Conservation (phyloP, 2,888 invertebrate genomes). For the Calliopum simillimum region DNA sequence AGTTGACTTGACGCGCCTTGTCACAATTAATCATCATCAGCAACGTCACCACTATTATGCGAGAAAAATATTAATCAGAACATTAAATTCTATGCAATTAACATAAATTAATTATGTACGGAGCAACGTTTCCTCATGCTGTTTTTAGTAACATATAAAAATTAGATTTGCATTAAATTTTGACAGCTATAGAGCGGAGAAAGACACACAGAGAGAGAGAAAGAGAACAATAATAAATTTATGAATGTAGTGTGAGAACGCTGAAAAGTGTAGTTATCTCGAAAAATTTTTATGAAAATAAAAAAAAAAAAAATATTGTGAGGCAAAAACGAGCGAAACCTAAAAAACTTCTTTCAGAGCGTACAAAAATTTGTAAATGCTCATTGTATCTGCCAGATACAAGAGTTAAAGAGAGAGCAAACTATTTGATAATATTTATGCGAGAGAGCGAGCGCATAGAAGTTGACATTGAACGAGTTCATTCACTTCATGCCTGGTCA, state of each 20-base stretch:
- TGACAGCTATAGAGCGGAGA: neutral
- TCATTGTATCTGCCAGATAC: neutral
- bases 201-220: no score
- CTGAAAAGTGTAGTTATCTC: no score
- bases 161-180: neutral
- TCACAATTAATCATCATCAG: neutral
- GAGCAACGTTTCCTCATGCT: neutral
- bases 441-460: slow-evolving; percentile 29
- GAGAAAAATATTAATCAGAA: no score
- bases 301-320: no score
- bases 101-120: slow-evolving; percentile 6
- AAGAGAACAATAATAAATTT: no score
- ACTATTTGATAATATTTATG: slow-evolving; percentile 20
- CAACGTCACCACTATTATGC: neutral
- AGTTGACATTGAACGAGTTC: slow-evolving; percentile 68
- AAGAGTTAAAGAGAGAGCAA: neutral
- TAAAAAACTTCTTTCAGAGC: no score
- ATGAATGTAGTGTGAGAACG: no score
- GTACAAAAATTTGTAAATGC: neutral
- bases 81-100: neutral
- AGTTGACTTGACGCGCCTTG: no score
- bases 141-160: no score
- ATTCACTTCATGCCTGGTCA: slow-evolving; percentile 65
- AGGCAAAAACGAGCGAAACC: no score
- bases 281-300: no score